Evolutionary conservation across 2,888 invertebrate species (phyloP), one percentile per base, ranked within the genome.

Genomic region (Thymelicus lineola): DNA sequence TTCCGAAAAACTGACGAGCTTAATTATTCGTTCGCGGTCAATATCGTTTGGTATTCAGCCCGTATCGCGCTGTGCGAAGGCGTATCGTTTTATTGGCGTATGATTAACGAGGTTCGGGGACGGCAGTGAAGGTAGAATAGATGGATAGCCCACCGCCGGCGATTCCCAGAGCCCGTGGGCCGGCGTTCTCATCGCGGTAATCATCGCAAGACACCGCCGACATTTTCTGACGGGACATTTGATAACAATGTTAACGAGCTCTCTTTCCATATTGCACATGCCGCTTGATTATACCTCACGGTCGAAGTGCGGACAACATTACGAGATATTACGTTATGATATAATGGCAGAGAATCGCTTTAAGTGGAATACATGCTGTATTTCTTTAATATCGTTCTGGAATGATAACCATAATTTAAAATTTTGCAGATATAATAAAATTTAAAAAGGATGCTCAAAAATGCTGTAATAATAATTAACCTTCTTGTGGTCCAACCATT

Each of bases 131-230:
- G 63, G 63, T 64, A 59, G 60, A 53, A 63, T 70, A 80, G 82
- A 89, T 80, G 80, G 80, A 86, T 83, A 79, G 84, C 81, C 82
- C 86, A 84, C 90, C 90, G 85, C 85, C 77, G 88, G 90, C 91
- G 86, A 73, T 90, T 91, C 90, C 80, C 90, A 90, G 86, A 79
- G 72, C 81, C 73, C 75, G 75, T 77, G 79, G 72, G 80, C 73
- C 75, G 74, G 77, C 62, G 69, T 83, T 83, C 82, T 79, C 84
- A 83, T 81, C 79, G 81, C 70, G 75, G 76, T 83, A 84, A 86
- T 84, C 80, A 80, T 76, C 74, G 77, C 73, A 66, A 70, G 64
- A 69, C 57, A 58, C 63, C 66, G 65, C 64, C 64, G 71, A 59
- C 75, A 77, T 74, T 76, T 78, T 75, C 73, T 76, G 71, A 70